Evolutionary conservation across 1,140 invertebrate genomes (phyloP), one percentile per base, ranked within the genome.

Genomic region (Pseudomyrmex dendroicus): DNA sequence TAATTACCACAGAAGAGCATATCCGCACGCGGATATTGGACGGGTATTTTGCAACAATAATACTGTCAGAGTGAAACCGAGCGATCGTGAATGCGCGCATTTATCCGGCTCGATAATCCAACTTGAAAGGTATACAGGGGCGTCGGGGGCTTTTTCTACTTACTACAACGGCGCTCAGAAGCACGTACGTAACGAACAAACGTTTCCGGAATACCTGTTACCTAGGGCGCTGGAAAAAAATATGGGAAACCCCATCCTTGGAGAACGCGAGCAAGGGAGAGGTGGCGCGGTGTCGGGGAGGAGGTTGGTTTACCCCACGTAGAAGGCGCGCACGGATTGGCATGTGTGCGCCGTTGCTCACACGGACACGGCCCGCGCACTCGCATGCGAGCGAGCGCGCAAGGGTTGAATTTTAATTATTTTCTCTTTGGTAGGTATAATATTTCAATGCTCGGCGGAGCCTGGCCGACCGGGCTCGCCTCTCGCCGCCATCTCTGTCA

Each of bases 381-480:
- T 82, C 83, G 83, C 83, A 86, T 80, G 87, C 84, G 86, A 89
- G 86, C 62, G 82, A 90, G 90, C 90, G 90, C 90, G 92, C 92
- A 94, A 94, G 93, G 92, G 91, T 93, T 94, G 93, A 94, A 94
- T 94, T 94, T 94, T 94, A 94, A 94, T 94, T 94, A 94, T 94
- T 94, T 94, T 93, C 93, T 93, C 93, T 94, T 94, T 93, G 93
- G 92, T 92, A 93, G 91, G 93, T 94, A 94, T 94, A 93, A 94
- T 94, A 93, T 94, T 94, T 94, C 93, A 94, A 93, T 93, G 93
- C 93, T 92, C 90, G 90, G 86, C 91, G 82, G 85, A 92, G 90
- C 89, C 91, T 92, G 89, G 91, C 86, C 91, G 82, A 84, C 77
- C 82, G 84, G 84, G 85, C 89, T 90, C 89, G 85, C 86, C 90